A percentile compares a stretch with the other conserved stretches of the same genome.
Conservation (phyloP, 2,113 vertebrate species). For the Ciconia maguari region DNA sequence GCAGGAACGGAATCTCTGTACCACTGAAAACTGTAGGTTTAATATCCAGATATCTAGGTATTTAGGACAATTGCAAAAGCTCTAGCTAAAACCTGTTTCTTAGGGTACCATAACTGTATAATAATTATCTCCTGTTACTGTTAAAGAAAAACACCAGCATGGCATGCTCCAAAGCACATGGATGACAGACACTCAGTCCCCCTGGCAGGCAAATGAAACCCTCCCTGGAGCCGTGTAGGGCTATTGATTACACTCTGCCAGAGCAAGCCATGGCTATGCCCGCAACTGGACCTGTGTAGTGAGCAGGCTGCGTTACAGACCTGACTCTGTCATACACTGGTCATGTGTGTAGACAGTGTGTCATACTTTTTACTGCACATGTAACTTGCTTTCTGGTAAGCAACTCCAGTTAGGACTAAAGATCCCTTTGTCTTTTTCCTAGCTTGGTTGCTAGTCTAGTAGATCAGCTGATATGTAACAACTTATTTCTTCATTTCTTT, state of each 20-base stretch:
- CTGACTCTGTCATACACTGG: background rate
- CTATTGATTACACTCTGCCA: background rate
- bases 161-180: background rate
- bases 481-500: background rate
- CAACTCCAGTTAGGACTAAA: background rate
- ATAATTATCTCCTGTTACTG: background rate
- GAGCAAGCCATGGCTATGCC: background rate
- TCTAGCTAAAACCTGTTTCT: background rate
- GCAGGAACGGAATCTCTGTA: background rate
- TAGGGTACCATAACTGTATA: background rate
- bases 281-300: rapidly evolving
- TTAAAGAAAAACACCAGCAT: background rate
- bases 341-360: rapidly evolving
- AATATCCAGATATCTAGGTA: background rate
- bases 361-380: background rate
- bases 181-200: background rate
- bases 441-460: background rate
- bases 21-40: background rate
- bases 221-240: rapidly evolving
- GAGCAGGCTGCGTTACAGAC: background rate
- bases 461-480: background rate
- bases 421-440: background rate
- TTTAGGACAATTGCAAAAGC: background rate
- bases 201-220: background rate
- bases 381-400: background rate